Percentiles rank a stretch among this genome's conserved stretches.
Conservation (phyloP, 2,797 vertebrate genomes). For the Rhinogobio ventralis region DNA sequence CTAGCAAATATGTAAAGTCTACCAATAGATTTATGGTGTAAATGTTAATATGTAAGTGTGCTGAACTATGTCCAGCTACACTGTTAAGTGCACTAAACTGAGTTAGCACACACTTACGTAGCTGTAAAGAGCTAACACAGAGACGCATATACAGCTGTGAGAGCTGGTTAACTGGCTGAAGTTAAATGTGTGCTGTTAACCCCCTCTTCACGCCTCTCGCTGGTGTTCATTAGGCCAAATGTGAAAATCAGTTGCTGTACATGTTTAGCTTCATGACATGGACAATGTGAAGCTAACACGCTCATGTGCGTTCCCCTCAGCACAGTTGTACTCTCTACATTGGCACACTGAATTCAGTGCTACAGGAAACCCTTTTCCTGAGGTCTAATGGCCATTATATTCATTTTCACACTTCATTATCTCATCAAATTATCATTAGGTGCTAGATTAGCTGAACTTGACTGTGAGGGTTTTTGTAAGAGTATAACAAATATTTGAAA, state of each 20-base stretch:
- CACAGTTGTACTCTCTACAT: neutral
- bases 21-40: neutral
- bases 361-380: slow-evolving; percentile 4
- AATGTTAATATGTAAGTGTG: neutral
- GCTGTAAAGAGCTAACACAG: neutral
- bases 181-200: neutral
- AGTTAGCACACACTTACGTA: neutral
- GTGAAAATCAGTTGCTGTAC: neutral
- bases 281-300: neutral
- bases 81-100: neutral
- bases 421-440: slow-evolving; percentile 31
- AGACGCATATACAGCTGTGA: neutral
- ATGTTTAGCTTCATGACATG: neutral
- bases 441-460: slow-evolving; percentile 17
- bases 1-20: no score
- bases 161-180: neutral
- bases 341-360: neutral
- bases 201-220: neutral
- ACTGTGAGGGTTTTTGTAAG: slow-evolving; percentile 1
- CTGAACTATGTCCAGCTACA: neutral
- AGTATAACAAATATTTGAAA: slow-evolving; percentile 29
- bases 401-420: slow-evolving; percentile 32
- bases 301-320: neutral
- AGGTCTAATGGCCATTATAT: slow-evolving; percentile 28
- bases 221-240: neutral